Evolutionary conservation across 2,888 invertebrate genomes (phyloP).

Genomic region (Phymatocera aterrima): DNA sequence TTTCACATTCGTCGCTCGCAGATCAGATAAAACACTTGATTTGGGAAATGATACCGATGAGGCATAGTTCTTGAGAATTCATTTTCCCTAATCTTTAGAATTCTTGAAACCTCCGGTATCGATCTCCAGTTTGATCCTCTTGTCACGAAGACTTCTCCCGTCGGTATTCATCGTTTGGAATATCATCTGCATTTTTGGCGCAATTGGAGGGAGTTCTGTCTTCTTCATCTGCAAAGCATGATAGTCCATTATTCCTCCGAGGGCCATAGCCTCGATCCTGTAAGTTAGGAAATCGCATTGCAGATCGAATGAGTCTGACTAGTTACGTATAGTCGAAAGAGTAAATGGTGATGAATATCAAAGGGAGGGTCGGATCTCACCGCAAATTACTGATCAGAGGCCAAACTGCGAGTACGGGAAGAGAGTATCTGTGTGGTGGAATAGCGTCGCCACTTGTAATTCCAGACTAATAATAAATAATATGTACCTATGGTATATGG

Average conservation of each 20-base stretch:
- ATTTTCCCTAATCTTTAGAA: too few species aligned
- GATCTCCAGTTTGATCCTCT: too few species aligned
- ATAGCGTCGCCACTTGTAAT: conserved; percentile 40
- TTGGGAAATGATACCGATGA: too few species aligned
- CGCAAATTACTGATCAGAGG: conserved; percentile 35
- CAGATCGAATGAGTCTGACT: background rate
- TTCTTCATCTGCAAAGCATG: background rate
- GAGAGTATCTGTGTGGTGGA: background rate
- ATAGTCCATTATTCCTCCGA: background rate
- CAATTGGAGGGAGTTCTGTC: background rate
- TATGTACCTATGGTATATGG: conserved; percentile 26
- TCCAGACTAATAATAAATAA: conserved; percentile 43
- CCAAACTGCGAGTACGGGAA: conserved; percentile 26
- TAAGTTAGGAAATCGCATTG: background rate
- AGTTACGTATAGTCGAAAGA: background rate
- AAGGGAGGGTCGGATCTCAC: conserved; percentile 2
- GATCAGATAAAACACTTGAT: too few species aligned
- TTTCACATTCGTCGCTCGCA: background rate
- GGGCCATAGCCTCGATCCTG: too few species aligned
- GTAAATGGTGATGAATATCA: conserved; percentile 33
- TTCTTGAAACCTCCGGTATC: too few species aligned
- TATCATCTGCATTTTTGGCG: too few species aligned
- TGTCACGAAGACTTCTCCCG: too few species aligned
- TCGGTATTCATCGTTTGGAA: too few species aligned
- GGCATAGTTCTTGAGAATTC: too few species aligned